Base-by-base conservation (phyloP, 2,888 invertebrate genomes). In the Drosophila kambysellisi region DNA sequence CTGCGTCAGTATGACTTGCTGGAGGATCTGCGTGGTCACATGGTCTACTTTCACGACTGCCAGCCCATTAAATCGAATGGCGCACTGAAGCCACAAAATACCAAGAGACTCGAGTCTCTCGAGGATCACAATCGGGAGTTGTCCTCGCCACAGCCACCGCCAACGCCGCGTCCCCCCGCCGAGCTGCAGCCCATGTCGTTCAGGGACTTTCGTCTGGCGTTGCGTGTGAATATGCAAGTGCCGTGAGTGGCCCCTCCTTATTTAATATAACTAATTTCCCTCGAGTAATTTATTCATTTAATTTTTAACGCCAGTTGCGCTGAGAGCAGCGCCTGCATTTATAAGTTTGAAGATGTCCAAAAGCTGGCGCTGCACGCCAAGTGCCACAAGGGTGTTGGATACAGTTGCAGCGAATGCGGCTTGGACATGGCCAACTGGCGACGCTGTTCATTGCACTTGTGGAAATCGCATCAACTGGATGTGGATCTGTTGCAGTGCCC, bases 391-490 rank as follows among this genome's bases (percentile, higher is more conserved):
- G 81, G 81, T 1, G 59, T 59, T 2, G 79, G 67, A 0, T 95
- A 95, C 74, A 94, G 94, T 76, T 95, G 95, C 82, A 93, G 89
- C 5, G 92, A 94, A 58, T 95, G 95, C 76, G 92, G 93, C 2
- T 89, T 94, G 67, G 92, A 93, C n/a, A 93, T 95, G 74, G 91
- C 93, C 1, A 94, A 94, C 65, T 97, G 97, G 97, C 94, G 95
- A 29, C 93, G 94, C 7, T 95, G 96, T 83, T 95, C 95, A 9
- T 92, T 94, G 76, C 97, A 97, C 91, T 92, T 96, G 80, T 96
- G 96, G 95, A 95, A 95, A 79, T 92, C 93, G 4, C 96, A 96
- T 91, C 93, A 94, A 79, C 92, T 95, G 15, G 94, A 95, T 88
- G 92, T 95, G 60, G 95, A 95, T 76, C 88, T 95, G 48, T 92